phyloP scores from a whole-genome alignment of 2,113 vertebrate species.

The Rhabdomys dilectus region DNA sequence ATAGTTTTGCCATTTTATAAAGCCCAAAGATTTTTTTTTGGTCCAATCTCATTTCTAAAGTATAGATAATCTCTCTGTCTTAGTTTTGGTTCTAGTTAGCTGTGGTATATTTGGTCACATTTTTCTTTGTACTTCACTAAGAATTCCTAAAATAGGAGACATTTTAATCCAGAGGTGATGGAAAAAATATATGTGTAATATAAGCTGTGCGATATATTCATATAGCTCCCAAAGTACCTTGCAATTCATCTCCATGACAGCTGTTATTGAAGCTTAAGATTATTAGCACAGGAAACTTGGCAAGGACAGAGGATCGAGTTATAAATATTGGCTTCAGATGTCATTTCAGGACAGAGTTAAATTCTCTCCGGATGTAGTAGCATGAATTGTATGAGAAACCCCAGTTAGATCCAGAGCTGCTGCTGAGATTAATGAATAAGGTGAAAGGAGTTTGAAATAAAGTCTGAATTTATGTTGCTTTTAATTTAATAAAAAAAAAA shows the following conservation, averaged over 20 bases:
- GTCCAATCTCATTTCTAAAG: slow-evolving; percentile 71
- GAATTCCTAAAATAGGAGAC: slow-evolving; percentile 75
- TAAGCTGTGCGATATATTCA: slow-evolving; percentile 74
- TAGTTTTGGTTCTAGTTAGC: slow-evolving; percentile 63
- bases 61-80: slow-evolving; percentile 67
- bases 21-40: slow-evolving; percentile 59
- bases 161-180: slow-evolving; percentile 82
- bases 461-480: slow-evolving; percentile 51
- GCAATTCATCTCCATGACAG: slow-evolving; percentile 81
- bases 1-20: slow-evolving; percentile 54
- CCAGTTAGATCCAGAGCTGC: slow-evolving; percentile 56
- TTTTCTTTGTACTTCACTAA: slow-evolving; percentile 67
- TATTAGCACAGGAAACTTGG: slow-evolving; percentile 81
- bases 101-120: slow-evolving; percentile 31
- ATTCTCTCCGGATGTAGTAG: slow-evolving; percentile 74
- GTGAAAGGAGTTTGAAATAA: slow-evolving; percentile 40
- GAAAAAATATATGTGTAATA: slow-evolving; percentile 79
- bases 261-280: slow-evolving; percentile 81
- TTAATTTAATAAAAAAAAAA: background rate
- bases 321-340: slow-evolving; percentile 82
- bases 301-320: slow-evolving; percentile 73
- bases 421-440: slow-evolving; percentile 66
- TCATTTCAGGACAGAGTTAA: slow-evolving; percentile 77
- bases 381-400: slow-evolving; percentile 64
- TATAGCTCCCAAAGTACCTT: slow-evolving; percentile 78